Percentiles rank a stretch among this genome's conserved stretches.
Conservation (phyloP, 2,113 vertebrate species). For the Machaerirhynchus nigripectus region DNA sequence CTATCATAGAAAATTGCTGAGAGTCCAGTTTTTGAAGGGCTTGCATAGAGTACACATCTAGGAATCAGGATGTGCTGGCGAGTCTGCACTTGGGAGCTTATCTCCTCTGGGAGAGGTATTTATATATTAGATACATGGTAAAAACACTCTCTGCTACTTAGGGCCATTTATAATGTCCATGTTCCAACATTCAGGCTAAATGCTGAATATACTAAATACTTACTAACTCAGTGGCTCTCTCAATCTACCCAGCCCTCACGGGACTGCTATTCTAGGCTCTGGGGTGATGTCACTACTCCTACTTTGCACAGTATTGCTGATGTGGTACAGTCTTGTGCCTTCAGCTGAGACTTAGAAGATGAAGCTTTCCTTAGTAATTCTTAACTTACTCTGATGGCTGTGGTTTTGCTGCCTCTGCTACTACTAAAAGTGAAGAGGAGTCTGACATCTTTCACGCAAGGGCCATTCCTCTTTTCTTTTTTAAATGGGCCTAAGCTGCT, state of each 20-base stretch:
- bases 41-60: background rate
- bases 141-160: slow-evolving; percentile 46
- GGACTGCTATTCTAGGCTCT: slow-evolving; percentile 24
- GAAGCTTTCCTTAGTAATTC: background rate
- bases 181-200: slow-evolving; percentile 7
- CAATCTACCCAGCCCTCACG: background rate
- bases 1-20: background rate
- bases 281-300: slow-evolving; percentile 6
- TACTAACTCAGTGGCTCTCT: slow-evolving; percentile 2
- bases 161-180: slow-evolving; percentile 15
- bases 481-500: background rate
- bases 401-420: background rate
- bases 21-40: background rate
- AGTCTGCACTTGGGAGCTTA: slow-evolving; percentile 15
- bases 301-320: background rate
- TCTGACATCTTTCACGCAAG: background rate
- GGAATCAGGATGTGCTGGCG: background rate
- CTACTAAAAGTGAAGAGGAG: background rate
- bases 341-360: background rate
- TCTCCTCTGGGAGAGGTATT: slow-evolving; percentile 32
- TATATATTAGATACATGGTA: slow-evolving; percentile 17
- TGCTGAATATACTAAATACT: slow-evolving; percentile 28
- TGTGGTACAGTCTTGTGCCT: background rate
- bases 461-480: background rate
- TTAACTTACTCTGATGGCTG: background rate